Base-by-base conservation (phyloP, 64 coral and sea anemone species). In the Orbicella faveolata region DNA sequence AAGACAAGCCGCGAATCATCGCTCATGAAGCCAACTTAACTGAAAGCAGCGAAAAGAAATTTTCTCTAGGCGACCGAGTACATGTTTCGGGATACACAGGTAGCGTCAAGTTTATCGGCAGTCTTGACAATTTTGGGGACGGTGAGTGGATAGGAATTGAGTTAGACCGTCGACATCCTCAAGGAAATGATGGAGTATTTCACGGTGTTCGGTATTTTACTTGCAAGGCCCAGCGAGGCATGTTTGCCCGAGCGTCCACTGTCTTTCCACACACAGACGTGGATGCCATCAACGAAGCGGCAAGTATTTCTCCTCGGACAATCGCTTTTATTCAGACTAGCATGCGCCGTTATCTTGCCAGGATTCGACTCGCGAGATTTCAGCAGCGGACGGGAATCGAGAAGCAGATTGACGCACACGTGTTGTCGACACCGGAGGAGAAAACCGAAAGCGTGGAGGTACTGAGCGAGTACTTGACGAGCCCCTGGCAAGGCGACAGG, bases 141-240 rank as follows among this genome's bases (percentile, higher is more conserved):
- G 93, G 93, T 20, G 84, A 92, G 10, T 89, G 91, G 90, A 76
- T 96, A 69, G 94, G 94, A n/a, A 87, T 96, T 81, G 87, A 96
- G 17, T 78, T 96, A 9, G 80, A 96, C 39, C 85, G 78, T 17
- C 61, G 66, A 6, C 86, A 92, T 11, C 48, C 57, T 7, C 90
- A 96, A 73, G 94, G 94, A 19, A 87, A 96, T 16, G 61, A 96
- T 44, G 94, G 94, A 4, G 63, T 21, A 34, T 90, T 92, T 44
- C 81, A 89, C 1, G 66, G 89, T 1, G 75, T 89, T 34, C 75
- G 44, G 14, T 74, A 90, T 61, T 96, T 96, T 26, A 81, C 52
- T n/a, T 93, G 91, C 61, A 80, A 93, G 68, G 88, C 81, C 9
- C 93, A 73, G n/a, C 74, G 83, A 55, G 94, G 94, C n/a, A 66